Base-by-base conservation (phyloP, 2,888 invertebrate species). In the Eupithecia dodoneata region DNA sequence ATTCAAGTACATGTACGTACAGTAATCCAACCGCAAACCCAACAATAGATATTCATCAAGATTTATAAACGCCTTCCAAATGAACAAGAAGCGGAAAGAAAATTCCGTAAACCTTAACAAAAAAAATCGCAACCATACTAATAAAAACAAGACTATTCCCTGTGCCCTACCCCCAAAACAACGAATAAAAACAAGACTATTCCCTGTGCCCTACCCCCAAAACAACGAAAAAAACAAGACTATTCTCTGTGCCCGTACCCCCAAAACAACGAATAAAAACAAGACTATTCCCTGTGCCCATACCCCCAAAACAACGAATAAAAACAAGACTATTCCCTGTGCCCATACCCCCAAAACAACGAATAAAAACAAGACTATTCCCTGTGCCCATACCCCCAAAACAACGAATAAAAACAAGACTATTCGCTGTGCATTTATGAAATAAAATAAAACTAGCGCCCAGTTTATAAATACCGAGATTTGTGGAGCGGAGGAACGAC, bases 401-500 rank as follows among this genome's bases (percentile, higher is more conserved):
- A 55, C 7, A 77, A 74, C 15, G 10, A 67, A 3, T 12, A 76
- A 79, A 82, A 85, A 83, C 80, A 83, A 75, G 82, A 81, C 80
- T 71, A 76, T 76, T 77, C 83, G 85, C 88, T 90, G 90, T 89
- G 92, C 90, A 90, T 88, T 85, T 73, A 71, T 76, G 81, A 81
- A 86, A 87, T 87, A 85, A 87, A 85, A 85, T 85, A 84, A 85
- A 86, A 83, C 84, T 84, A 84, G 80, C 72, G 75, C 79, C 78
- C 79, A 69, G 71, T 77, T 83, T 93, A 93, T 91, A 92, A 93
- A 93, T 94, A 94, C 89, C 87, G 88, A 89, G 87, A 91, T 92
- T 91, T 91, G 91, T 91, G 86, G 91, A 91, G 86, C 91, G 89
- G 85, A 84, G 86, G 86, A 84, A 85, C 85, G 82, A 78, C 81